Evolutionary conservation across 2,888 invertebrate species (phyloP).

Genomic region (Cephonodes hylas): DNA sequence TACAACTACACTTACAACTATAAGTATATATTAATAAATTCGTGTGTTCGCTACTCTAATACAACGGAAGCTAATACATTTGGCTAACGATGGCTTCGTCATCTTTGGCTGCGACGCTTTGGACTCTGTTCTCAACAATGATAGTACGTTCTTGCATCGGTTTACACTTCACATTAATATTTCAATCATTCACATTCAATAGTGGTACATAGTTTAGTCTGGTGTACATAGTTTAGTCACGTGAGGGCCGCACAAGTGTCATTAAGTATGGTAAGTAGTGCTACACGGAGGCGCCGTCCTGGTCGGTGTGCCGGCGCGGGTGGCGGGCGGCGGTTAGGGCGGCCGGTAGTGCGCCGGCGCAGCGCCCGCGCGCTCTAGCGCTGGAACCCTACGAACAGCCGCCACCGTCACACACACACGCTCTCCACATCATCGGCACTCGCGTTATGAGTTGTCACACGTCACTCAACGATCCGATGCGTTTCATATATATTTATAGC

Average conservation of each 20-base stretch:
- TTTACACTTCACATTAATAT: not conserved
- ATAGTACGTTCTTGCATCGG: constrained; percentile 13
- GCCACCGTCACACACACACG: not conserved
- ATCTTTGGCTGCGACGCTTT: constrained; percentile 4
- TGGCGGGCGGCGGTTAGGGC: constrained; percentile 27
- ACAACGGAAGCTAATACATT: not conserved
- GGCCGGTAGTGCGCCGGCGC: constrained; percentile 46
- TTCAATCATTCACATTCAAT: not conserved
- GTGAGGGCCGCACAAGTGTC: not conserved
- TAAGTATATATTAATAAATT: constrained; percentile 59
- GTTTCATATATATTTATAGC: no score
- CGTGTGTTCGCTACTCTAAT: constrained; percentile 39
- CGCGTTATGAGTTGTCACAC: no score
- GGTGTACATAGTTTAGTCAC: not conserved
- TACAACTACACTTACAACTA: constrained; percentile 17
- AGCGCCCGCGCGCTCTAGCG: constrained; percentile 54
- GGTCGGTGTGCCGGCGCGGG: not conserved
- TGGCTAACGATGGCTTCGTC: no score
- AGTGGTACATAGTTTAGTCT: not conserved
- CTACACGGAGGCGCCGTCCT: not conserved
- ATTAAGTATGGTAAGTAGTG: no score
- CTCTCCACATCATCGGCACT: not conserved
- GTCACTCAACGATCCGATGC: not conserved
- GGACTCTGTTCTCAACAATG: constrained; percentile 12
- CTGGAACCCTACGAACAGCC: constrained; percentile 57